Evolutionary conservation across 2,113 vertebrate genomes (phyloP).

Genomic region (Psammodynastes pulverulentus): DNA sequence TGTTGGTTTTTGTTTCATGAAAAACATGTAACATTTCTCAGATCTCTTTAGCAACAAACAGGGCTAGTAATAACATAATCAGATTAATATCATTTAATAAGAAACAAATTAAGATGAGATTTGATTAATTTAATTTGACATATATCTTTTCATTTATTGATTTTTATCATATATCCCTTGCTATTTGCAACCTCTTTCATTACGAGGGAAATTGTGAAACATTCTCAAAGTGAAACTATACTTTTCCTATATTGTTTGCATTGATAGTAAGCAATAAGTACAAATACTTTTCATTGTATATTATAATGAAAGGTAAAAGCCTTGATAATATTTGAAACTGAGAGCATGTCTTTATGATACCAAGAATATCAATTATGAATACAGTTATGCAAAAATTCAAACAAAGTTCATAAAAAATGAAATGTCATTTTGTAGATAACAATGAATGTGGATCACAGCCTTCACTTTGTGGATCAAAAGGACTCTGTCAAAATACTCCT

Average conservation of each 20-base stretch:
- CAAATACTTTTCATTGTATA: neutral
- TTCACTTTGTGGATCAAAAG: constrained; percentile 76
- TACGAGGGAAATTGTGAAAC: neutral
- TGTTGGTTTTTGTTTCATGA: neutral
- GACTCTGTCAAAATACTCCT: constrained; percentile 81
- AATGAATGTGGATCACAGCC: constrained; percentile 80
- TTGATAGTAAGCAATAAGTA: neutral
- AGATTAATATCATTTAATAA: neutral
- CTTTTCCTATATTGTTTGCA: neutral
- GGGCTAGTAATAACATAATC: neutral
- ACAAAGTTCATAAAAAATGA: neutral
- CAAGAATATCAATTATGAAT: neutral
- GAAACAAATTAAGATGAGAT: neutral
- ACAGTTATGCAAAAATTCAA: neutral
- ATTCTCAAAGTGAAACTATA: constrained; percentile 3
- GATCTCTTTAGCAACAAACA: neutral
- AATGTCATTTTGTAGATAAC: constrained; percentile 70
- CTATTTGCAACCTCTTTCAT: constrained; percentile 24
- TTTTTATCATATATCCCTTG: constrained; percentile 8
- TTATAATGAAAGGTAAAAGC: neutral
- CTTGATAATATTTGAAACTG: neutral
- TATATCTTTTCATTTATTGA: constrained; percentile 27
- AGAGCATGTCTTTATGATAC: neutral
- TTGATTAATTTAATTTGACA: constrained; percentile 17
- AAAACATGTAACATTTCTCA: neutral